Conservation (phyloP, 2,888 invertebrate species). For the Rotaria magnacalcarata region DNA sequence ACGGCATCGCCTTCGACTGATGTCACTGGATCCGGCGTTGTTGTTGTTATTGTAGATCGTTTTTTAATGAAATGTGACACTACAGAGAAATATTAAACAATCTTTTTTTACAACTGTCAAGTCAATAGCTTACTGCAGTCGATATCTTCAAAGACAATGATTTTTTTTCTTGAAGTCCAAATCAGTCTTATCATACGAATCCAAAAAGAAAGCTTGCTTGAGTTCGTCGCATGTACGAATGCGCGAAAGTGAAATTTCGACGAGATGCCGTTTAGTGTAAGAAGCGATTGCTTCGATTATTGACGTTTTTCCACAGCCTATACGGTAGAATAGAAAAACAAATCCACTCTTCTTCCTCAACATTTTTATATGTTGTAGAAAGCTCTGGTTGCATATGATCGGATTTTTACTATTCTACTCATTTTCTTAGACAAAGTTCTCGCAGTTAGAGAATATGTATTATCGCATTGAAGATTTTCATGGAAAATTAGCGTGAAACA, state of each 20-base stretch:
- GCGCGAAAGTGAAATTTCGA: constrained; percentile 6
- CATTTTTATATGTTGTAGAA: too few species aligned
- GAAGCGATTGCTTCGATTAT: background rate
- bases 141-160: constrained; percentile 11
- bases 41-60: background rate
- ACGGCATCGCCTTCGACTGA: background rate
- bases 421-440: too few species aligned
- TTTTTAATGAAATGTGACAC: constrained; percentile 2
- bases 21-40: background rate
- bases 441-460: too few species aligned
- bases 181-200: background rate
- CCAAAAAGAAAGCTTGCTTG: background rate
- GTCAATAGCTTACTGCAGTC: background rate
- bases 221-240: background rate
- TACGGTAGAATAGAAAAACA: background rate
- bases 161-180: background rate
- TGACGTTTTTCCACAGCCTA: constrained; percentile 14
- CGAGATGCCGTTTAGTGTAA: background rate
- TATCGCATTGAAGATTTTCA: too few species aligned
- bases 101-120: background rate
- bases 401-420: too few species aligned
- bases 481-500: too few species aligned
- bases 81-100: background rate
- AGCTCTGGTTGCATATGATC: too few species aligned
- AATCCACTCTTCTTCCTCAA: too few species aligned